phyloP scores from a whole-genome alignment of 2,888 invertebrate species.

The Ormyrus thymus region DNA sequence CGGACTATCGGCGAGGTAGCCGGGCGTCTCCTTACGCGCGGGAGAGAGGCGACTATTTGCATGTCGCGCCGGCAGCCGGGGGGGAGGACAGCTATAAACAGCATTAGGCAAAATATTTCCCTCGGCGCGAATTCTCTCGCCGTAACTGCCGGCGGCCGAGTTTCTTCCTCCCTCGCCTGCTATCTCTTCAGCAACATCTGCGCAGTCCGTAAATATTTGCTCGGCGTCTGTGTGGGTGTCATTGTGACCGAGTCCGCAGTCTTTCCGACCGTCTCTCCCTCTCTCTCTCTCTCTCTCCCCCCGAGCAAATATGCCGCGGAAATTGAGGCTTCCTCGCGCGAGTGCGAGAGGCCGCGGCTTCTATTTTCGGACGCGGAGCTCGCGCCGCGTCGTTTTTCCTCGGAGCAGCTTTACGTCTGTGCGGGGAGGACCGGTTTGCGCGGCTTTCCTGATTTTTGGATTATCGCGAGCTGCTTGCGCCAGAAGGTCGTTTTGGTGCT shows the following conservation, averaged over 20 bases:
- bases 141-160: neutral
- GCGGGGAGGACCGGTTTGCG: too few species aligned
- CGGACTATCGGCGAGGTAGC: too few species aligned
- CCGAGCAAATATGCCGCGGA: slow-evolving; percentile 33
- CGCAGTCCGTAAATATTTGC: slow-evolving; percentile 41
- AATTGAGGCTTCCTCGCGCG: slow-evolving; percentile 38
- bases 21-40: too few species aligned
- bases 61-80: neutral
- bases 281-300: too few species aligned
- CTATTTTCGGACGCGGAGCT: slow-evolving; percentile 21
- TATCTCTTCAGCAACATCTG: neutral
- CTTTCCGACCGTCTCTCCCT: neutral
- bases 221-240: neutral
- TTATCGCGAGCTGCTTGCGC: too few species aligned
- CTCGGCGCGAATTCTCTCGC: slow-evolving; percentile 2
- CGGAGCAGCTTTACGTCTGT: too few species aligned
- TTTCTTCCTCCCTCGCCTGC: too few species aligned
- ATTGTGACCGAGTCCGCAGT: neutral
- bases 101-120: slow-evolving; percentile 49
- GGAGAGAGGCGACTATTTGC: too few species aligned
- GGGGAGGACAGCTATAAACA: slow-evolving; percentile 17
- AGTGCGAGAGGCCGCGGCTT: neutral
- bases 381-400: neutral
- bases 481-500: too few species aligned
- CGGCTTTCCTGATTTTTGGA: too few species aligned